Conservation (phyloP, 2,888 invertebrate genomes). For the Osedax fenrisi region DNA sequence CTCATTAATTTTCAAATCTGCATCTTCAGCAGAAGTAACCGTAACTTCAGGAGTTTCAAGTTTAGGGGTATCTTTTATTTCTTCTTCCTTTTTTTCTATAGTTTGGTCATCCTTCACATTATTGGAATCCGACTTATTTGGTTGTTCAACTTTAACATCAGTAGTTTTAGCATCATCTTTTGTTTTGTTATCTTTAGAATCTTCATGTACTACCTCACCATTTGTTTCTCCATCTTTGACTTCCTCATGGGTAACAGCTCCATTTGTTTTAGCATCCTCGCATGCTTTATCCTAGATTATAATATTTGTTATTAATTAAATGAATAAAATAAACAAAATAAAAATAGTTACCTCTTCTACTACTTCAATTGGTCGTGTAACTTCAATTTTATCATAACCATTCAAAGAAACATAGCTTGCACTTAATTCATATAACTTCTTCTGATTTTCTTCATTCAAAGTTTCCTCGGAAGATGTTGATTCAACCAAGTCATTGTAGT, state of each 20-base stretch:
- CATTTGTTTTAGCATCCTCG: conserved; percentile 29
- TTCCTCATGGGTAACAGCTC: conserved; percentile 15
- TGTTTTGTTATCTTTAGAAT: conserved; percentile 17
- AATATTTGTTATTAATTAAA: neutral
- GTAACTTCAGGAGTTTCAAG: neutral
- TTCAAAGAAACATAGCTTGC: conserved; percentile 40
- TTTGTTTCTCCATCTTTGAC: conserved; percentile 27
- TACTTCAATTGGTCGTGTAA: conserved; percentile 37
- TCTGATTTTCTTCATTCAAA: conserved; percentile 40
- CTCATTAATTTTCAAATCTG: neutral
- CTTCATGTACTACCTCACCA: conserved; percentile 29
- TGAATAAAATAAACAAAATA: neutral
- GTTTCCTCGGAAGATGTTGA: conserved; percentile 41
- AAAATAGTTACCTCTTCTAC: neutral
- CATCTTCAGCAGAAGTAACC: neutral
- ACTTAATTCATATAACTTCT: conserved; percentile 41
- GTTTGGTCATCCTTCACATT: conserved; percentile 21
- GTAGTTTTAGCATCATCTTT: conserved; percentile 19
- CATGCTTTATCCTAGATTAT: conserved; percentile 16
- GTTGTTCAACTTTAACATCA: conserved; percentile 19
- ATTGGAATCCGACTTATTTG: conserved; percentile 27
- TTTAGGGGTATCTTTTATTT: neutral
- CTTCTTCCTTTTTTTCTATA: conserved; percentile 23
- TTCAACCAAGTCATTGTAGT: conserved; percentile 38
- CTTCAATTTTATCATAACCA: conserved; percentile 41